Evolutionary conservation across 2,888 invertebrate species (phyloP), one percentile per base, ranked within the genome.

Genomic region (Aphidoletes aphidimyza): DNA sequence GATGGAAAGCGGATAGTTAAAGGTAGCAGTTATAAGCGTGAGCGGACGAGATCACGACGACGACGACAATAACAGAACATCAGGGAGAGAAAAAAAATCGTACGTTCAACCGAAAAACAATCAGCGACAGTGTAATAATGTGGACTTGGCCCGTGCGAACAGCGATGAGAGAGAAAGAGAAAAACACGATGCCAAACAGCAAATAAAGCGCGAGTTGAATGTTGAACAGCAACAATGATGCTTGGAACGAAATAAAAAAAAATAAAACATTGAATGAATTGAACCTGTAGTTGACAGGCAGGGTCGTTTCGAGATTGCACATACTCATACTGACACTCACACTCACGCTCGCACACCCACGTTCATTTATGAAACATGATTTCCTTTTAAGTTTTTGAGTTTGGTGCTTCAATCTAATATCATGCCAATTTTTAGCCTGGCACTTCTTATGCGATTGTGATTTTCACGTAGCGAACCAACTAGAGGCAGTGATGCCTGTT

Each of bases 351-450:
- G 8, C 54, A 26, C 26, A 3, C 54, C n/a, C 8, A 26, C 26
- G 3, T 54, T 26, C 54, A 54, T 54, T n/a, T 54, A 54, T 26
- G 54, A 3, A 54, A 54, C 3, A 22, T 6, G 26, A 3, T 22
- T 26, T 22, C 22, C 54, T 54, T 54, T 19, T 26, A 5, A 17
- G 6, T 49, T 49, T 54, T 54, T 54, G 26, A 54, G 3, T 54
- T 54, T 54, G n/a, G 0, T 11, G 22, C 54, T 54, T 54, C 54
- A 54, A 54, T 54, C 54, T 54, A 54, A 54, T 54, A 54, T 54
- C 5, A 49, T 3, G 49, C 49, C 17, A 49, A 49, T 17, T 49
- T 49, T 49, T 19, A 9, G 49, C 17, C 49, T 49, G 49, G 17
- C 49, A 49, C 49, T 49, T 49, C 49, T 19, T 49, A 19, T 49